Evolutionary conservation across 2,113 vertebrate species (phyloP).

Genomic region (Bufo bufo): DNA sequence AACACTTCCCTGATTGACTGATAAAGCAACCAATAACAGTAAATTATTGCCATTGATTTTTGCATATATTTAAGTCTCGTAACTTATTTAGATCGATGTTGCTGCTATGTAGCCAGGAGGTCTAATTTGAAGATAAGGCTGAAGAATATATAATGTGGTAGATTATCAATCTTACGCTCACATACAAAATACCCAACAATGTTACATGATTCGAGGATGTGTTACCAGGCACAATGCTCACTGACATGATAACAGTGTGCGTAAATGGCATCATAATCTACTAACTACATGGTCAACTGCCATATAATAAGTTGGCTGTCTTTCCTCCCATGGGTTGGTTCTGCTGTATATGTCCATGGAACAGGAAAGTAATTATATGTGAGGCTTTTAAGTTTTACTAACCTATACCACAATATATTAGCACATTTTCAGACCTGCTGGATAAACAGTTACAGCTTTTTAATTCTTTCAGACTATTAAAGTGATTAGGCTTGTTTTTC

Average conservation of each 20-base stretch:
- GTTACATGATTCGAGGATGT: neutral
- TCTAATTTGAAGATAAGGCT: conserved; percentile 4
- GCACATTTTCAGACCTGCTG: too few relatives aligned
- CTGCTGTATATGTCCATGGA: neutral
- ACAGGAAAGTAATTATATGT: neutral
- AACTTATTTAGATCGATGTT: conserved; percentile 11
- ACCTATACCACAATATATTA: too few relatives aligned
- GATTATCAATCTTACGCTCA: neutral
- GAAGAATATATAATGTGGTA: neutral
- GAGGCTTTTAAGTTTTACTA: too few relatives aligned
- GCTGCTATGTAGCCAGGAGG: neutral
- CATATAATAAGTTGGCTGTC: neutral
- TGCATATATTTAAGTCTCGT: conserved; percentile 20
- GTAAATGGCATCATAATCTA: neutral
- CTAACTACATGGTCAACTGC: neutral
- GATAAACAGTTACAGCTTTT: too few relatives aligned
- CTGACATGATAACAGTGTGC: neutral
- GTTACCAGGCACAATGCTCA: neutral
- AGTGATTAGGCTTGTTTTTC: too few relatives aligned
- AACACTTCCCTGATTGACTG: conserved; percentile 71
- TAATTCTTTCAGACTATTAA: too few relatives aligned
- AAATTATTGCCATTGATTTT: conserved; percentile 61
- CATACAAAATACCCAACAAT: conserved; percentile 20
- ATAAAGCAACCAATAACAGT: conserved; percentile 70
- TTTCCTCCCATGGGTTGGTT: neutral